Percentiles rank a stretch among this genome's conserved stretches.
Evolutionary conservation across 2,797 vertebrate species (phyloP).

Genomic region (Sebastes variabilis): DNA sequence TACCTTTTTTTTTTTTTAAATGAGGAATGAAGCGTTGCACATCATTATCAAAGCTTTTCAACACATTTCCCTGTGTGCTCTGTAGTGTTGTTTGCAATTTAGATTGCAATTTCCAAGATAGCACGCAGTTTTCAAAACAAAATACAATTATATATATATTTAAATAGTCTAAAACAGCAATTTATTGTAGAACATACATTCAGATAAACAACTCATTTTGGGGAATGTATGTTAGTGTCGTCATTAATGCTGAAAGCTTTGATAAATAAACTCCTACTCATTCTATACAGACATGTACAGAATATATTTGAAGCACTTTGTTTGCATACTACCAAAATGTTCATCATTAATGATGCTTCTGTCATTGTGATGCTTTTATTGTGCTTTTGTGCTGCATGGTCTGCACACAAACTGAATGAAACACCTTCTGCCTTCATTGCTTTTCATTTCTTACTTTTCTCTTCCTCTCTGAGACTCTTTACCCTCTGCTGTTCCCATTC

Average conservation of each 20-base stretch:
- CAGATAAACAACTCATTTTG: conserved; percentile 6
- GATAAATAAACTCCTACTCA: conserved; percentile 48
- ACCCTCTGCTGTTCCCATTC: conserved; percentile 38
- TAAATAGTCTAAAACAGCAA: conserved; percentile 13
- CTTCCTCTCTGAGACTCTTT: conserved; percentile 34
- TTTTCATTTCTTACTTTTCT: conserved; percentile 33
- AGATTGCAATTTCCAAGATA: conserved; percentile 22
- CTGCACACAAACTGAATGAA: conserved; percentile 19
- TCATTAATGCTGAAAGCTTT: conserved; percentile 58
- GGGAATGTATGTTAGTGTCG: conserved; percentile 32
- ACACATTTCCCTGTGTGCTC: conserved; percentile 22
- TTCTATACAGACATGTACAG: background rate
- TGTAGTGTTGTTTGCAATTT: conserved; percentile 23
- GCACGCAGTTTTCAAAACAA: conserved; percentile 5
- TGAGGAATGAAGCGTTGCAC: conserved; percentile 57
- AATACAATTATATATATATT: background rate
- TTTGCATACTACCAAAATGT: conserved; percentile 73
- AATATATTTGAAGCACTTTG: conserved; percentile 66
- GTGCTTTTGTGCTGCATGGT: conserved; percentile 26
- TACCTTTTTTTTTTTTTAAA: conserved; percentile 38
- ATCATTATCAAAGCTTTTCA: conserved; percentile 71
- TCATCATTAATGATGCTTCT: conserved; percentile 24
- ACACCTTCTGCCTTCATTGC: conserved; percentile 1
- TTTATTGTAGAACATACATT: conserved; percentile 29
- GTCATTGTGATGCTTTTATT: conserved; percentile 45